Evolutionary conservation across 2,888 invertebrate species (phyloP).

Genomic region (Limnephilus rhombicus): DNA sequence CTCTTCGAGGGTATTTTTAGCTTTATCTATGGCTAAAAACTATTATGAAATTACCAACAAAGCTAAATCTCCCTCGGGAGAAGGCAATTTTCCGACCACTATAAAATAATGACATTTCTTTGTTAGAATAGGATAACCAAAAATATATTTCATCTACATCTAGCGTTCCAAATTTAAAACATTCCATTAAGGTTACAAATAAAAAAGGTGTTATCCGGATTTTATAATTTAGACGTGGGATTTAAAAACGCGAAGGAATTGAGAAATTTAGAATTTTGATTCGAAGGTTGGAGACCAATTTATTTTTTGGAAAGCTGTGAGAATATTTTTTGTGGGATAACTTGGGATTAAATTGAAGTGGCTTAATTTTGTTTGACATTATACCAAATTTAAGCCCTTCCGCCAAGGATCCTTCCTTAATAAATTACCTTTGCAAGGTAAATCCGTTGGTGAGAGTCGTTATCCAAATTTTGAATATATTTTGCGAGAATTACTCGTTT

Average conservation of each 20-base stretch:
- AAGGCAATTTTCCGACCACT: too few relatives aligned
- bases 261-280: not conserved
- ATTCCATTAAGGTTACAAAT: not conserved
- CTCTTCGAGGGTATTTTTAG: too few relatives aligned
- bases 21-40: too few relatives aligned
- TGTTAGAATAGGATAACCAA: too few relatives aligned
- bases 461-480: not conserved
- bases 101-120: too few relatives aligned
- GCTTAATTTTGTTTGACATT: not conserved
- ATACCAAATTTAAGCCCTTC: not conserved
- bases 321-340: not conserved
- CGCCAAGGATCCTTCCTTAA: not conserved
- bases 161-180: not conserved
- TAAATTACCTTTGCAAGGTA: not conserved
- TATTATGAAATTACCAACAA: too few relatives aligned
- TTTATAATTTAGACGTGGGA: not conserved
- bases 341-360: not conserved
- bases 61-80: too few relatives aligned
- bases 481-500: not conserved
- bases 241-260: not conserved
- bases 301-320: not conserved
- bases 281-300: not conserved
- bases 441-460: not conserved
- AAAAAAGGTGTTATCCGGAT: not conserved
- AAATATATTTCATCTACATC: too few relatives aligned